Conservation (phyloP, 2,113 vertebrate species). For the Macrotus californicus region DNA sequence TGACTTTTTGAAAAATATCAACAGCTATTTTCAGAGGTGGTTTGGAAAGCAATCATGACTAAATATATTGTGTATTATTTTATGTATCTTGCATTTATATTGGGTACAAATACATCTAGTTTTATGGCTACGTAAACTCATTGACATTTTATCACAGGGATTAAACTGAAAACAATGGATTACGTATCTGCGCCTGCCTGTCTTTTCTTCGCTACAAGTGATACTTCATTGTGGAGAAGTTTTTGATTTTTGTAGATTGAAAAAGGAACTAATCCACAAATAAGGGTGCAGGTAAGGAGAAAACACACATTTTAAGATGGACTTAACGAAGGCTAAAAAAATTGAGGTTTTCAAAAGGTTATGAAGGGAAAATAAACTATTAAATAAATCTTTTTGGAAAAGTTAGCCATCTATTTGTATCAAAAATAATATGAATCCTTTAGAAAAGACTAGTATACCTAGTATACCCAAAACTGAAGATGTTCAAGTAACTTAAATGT, state of each 20-base stretch:
- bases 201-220: neutral
- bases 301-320: neutral
- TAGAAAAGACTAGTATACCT: neutral
- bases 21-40: neutral
- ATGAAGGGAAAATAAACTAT: neutral
- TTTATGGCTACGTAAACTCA: neutral
- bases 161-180: neutral
- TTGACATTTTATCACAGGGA: neutral
- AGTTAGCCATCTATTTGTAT: neutral
- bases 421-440: neutral
- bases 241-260: neutral
- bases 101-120: neutral
- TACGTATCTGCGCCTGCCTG: neutral
- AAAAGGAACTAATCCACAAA: neutral
- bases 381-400: neutral
- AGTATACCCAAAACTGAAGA: neutral
- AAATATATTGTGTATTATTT: neutral
- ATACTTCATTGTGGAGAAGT: neutral
- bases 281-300: neutral
- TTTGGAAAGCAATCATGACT: slow-evolving; percentile 1
- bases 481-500: neutral
- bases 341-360: neutral
- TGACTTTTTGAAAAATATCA: slow-evolving; percentile 28
- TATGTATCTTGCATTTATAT: neutral
- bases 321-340: neutral